Percentiles rank a stretch among this genome's conserved stretches.
Conservation (phyloP, 2,888 invertebrate genomes). For the Choreutis nemorana region DNA sequence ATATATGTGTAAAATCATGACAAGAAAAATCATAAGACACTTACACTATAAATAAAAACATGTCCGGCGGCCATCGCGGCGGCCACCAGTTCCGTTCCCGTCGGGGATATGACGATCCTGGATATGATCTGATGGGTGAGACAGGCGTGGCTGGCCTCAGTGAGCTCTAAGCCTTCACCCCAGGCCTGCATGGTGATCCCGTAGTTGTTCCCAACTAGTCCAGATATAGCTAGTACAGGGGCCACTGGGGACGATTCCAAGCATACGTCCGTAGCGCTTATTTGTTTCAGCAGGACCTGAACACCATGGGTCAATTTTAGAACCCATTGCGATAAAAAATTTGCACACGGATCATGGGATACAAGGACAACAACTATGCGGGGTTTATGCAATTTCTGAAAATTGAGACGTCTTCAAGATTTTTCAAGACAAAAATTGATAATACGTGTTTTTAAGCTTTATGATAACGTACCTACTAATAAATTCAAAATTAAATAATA, state of each 20-base stretch:
- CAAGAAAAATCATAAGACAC: slow-evolving; percentile 4
- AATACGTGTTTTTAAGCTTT: no score
- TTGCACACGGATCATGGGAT: no score
- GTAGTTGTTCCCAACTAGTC: slow-evolving; percentile 32
- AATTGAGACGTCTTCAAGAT: no score
- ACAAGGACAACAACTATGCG: no score
- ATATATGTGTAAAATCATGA: background rate
- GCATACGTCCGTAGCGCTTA: slow-evolving; percentile 31
- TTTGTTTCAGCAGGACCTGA: slow-evolving; percentile 29
- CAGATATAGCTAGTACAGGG: slow-evolving; percentile 33
- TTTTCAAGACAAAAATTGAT: no score
- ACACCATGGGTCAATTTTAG: no score
- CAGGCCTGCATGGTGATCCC: slow-evolving; percentile 30
- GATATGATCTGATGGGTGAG: slow-evolving; percentile 53
- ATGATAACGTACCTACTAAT: no score
- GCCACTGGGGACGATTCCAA: slow-evolving; percentile 43
- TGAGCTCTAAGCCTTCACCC: slow-evolving; percentile 10
- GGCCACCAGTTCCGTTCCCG: slow-evolving; percentile 35
- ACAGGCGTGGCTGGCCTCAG: slow-evolving; percentile 21
- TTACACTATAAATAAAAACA: slow-evolving; percentile 43
- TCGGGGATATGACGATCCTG: slow-evolving; percentile 33
- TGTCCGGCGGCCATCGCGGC: slow-evolving; percentile 54
- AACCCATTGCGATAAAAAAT: no score
- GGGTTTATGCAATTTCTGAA: no score
- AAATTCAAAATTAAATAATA: no score